These are phyloP conservation scores for Macrochelys suwanniensis DNA, from an alignment of 2,797 vertebrate species.

Conservation along the genomic window DNA sequence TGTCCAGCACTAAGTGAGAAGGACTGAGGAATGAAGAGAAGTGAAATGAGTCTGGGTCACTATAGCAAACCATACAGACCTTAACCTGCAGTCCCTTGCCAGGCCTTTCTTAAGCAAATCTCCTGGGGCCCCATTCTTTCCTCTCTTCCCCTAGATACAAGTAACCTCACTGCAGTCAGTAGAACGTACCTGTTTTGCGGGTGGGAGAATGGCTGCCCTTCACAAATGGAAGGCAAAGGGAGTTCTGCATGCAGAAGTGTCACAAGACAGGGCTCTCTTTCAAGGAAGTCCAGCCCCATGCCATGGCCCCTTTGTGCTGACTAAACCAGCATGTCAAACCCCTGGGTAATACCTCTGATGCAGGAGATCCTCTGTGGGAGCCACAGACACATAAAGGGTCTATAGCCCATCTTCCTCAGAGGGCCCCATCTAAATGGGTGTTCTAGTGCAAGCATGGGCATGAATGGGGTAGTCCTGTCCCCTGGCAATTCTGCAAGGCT, in stretches of 20 bases:
- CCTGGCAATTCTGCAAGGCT: not conserved
- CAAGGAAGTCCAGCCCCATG: accelerated
- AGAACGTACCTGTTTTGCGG: not conserved
- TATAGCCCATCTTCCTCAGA: not conserved
- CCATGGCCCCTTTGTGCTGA: not conserved
- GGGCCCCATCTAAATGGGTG: not conserved
- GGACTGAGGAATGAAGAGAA: not conserved
- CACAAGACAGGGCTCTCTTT: not conserved
- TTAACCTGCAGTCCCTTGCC: not conserved
- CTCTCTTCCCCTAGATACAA: not conserved
- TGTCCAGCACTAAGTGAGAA: not conserved
- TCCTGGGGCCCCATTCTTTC: not conserved
- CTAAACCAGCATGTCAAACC: not conserved
- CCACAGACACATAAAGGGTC: not conserved
- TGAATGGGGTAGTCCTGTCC: not conserved
- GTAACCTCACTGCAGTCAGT: not conserved
- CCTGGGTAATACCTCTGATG: not conserved
- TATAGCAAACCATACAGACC: not conserved
- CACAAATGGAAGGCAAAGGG: not conserved
- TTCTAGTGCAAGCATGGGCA: not conserved
- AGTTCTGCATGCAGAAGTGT: too few relatives aligned
- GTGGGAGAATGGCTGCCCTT: too few relatives aligned
- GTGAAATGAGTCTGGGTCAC: not conserved
- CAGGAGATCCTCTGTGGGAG: not conserved
- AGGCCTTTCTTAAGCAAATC: not conserved